These are phyloP conservation scores for Probaryconus sp. DNA, from an alignment of 1,140 invertebrate genomes.

Conservation along the genomic window DNA sequence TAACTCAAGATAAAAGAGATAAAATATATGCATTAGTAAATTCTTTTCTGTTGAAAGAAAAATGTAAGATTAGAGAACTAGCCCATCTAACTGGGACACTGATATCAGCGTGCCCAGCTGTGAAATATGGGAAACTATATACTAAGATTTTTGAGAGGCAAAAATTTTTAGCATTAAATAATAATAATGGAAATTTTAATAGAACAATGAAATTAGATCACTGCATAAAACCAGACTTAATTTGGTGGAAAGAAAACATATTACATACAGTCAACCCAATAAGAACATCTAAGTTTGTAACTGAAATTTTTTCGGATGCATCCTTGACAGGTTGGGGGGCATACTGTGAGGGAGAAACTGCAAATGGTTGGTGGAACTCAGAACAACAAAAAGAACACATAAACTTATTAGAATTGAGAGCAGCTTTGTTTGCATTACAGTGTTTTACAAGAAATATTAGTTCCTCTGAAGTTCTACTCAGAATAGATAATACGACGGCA, in stretches of 20 bases:
- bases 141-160: slow-evolving; percentile 25
- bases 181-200: slow-evolving; percentile 4
- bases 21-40: background rate
- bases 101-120: slow-evolving; percentile 18
- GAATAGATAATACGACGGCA: slow-evolving; percentile 14
- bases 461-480: background rate
- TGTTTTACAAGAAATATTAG: slow-evolving; percentile 9
- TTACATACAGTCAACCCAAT: background rate
- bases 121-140: slow-evolving; percentile 24
- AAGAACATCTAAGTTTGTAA: background rate
- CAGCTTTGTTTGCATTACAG: slow-evolving; percentile 2
- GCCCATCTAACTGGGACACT: slow-evolving; percentile 14
- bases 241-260: slow-evolving; percentile 7
- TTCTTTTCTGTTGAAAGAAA: slow-evolving; percentile 2
- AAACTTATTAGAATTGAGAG: slow-evolving; percentile 1
- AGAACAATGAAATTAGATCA: no score
- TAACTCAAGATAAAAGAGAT: slow-evolving; percentile 23
- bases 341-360: background rate
- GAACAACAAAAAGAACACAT: slow-evolving; percentile 2
- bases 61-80: slow-evolving; percentile 25
- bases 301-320: slow-evolving; percentile 18
- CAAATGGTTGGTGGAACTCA: slow-evolving; percentile 4
- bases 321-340: slow-evolving; percentile 15
- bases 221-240: background rate
- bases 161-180: background rate